Percentiles rank a stretch among this genome's conserved stretches.
These are phyloP conservation scores for Ctenomys sociabilis DNA, from an alignment of 2,113 vertebrate genomes.

Conservation along the genomic window DNA sequence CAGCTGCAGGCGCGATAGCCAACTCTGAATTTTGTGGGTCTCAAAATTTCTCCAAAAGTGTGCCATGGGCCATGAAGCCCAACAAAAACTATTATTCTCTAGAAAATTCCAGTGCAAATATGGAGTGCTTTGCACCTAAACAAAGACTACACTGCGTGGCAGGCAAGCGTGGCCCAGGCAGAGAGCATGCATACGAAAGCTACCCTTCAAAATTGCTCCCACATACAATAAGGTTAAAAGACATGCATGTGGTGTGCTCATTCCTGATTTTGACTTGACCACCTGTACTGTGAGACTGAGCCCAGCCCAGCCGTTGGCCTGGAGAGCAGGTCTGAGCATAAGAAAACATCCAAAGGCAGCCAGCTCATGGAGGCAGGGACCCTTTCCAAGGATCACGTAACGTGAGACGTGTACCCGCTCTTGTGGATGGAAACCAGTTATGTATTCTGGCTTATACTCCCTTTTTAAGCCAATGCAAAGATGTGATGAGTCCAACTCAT, in stretches of 20 bases:
- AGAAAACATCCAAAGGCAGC: conserved; percentile 78
- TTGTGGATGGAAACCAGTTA: conserved; percentile 78
- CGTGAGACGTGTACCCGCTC: conserved; percentile 75
- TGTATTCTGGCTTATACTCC: conserved; percentile 76
- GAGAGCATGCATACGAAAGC: conserved; percentile 53
- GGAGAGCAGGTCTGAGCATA: conserved; percentile 58
- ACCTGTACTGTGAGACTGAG: conserved; percentile 73
- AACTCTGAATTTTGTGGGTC: conserved; percentile 51
- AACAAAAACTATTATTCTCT: conserved; percentile 71
- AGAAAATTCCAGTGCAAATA: conserved; percentile 36
- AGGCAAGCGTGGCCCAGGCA: not conserved
- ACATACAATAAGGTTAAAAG: conserved; percentile 66
- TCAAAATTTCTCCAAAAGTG: conserved; percentile 61
- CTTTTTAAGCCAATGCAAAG: conserved; percentile 75
- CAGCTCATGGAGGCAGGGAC: conserved; percentile 70
- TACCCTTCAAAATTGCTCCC: conserved; percentile 57
- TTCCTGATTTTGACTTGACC: conserved; percentile 78
- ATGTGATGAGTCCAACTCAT: conserved; percentile 80
- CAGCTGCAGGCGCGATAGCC: conserved; percentile 38
- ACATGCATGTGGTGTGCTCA: conserved; percentile 32
- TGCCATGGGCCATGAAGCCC: conserved; percentile 53
- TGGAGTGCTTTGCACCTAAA: conserved; percentile 4
- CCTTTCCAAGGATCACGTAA: conserved; percentile 81
- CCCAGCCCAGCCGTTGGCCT: conserved; percentile 68
- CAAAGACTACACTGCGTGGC: conserved; percentile 44